Evolutionary conservation across 1,140 invertebrate genomes (phyloP), one percentile per base, ranked within the genome.

Genomic region (Drosophila sp.): DNA sequence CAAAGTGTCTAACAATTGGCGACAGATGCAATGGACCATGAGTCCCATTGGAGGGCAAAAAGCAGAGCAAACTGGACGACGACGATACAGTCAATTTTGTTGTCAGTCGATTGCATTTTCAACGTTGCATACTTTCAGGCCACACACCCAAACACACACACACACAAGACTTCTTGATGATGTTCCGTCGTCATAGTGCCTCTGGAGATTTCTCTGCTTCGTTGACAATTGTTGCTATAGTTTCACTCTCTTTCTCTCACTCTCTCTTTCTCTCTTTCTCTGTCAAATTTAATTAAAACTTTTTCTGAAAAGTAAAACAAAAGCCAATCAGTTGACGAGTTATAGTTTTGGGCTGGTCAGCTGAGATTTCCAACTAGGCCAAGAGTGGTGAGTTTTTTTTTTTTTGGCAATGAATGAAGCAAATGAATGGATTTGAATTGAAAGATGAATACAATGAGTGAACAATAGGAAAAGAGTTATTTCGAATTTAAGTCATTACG

Each of bases 1-100:
- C 84, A 83, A 87, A 89, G 81, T 89, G 80, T 80, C 85, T 73
- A 65, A 82, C 83, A 87, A 89, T 83, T 89, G 83, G 64, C 81
- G 80, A 79, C 76, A 76, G 57, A 47, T 73, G 67, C 83, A 87
- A 77, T 87, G 57, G 63, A 76, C 66, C 80, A 68, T 63, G 76
- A 83, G 65, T 41, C 40, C 56, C 33, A 30, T 38, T 41, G 58
- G 44, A 66, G 55, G 32, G 32, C 32, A 30, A 57, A 23, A 57
- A 17, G 29, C 55, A 33, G 55, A 57, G 55, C 30, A 35, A 33
- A 35, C 30, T 32, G 33, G 56, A 57, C 30, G 44, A 50, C 44
- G 44, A 50, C 44, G 44, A 50, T 50, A 50, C 44, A 50, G 44
- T 50, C 44, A 50, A 50, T 50, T 50, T 50, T 7, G 44, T 50